phyloP scores from a whole-genome alignment of 2,888 invertebrate genomes.

The Drosophila fulvimacula region DNA sequence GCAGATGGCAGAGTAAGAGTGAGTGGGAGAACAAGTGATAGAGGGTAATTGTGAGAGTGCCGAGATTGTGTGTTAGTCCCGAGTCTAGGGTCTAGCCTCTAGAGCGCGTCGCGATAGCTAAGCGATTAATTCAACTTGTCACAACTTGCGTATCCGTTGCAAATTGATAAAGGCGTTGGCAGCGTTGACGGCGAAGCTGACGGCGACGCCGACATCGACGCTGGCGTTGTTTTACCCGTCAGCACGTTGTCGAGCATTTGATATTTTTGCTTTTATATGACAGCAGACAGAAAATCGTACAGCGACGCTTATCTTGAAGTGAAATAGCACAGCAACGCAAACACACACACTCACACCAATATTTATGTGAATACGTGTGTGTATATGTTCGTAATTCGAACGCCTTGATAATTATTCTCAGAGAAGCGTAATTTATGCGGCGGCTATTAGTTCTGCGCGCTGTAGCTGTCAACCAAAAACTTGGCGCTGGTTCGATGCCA shows the following conservation, averaged over 20 bases:
- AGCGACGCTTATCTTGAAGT: constrained; percentile 61
- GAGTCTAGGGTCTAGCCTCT: constrained; percentile 10
- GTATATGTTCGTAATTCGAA: constrained; percentile 29
- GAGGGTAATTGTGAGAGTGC: constrained; percentile 3
- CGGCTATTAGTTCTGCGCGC: constrained; percentile 58
- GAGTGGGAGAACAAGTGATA: constrained; percentile 6
- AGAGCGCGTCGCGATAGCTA: constrained; percentile 41
- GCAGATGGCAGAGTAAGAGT: constrained; percentile 3
- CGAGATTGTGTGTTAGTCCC: background rate
- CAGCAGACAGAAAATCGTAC: constrained; percentile 42
- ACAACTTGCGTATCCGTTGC: constrained; percentile 51
- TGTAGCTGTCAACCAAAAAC: constrained; percentile 47
- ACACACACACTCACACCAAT: background rate
- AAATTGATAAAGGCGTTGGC: constrained; percentile 65
- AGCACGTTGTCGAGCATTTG: constrained; percentile 37
- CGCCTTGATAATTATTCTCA: constrained; percentile 36
- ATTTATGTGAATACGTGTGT: background rate
- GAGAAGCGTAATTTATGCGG: constrained; percentile 54
- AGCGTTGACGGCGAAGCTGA: constrained; percentile 28
- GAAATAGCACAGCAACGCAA: constrained; percentile 21
- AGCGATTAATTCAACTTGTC: constrained; percentile 73
- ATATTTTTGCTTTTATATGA: constrained; percentile 48
- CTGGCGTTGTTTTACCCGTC: constrained; percentile 27
- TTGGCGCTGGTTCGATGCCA: constrained; percentile 65
- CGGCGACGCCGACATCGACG: constrained; percentile 1